Conservation (phyloP, 2,797 vertebrate genomes). For the Siniperca scherzeri region DNA sequence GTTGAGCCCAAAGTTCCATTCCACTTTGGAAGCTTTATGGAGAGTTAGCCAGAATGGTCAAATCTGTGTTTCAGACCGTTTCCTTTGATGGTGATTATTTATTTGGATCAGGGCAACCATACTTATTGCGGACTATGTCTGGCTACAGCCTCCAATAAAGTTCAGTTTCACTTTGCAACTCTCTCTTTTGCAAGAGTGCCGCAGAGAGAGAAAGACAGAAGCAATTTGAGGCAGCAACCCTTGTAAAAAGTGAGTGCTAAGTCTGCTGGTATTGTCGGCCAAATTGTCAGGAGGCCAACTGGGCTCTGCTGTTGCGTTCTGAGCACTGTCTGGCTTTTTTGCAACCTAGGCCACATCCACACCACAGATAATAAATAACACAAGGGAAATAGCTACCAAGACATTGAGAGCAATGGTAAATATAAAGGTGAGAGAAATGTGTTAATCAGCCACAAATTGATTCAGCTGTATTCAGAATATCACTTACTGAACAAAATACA, state of each 20-base stretch:
- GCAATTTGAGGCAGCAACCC: conserved; percentile 80
- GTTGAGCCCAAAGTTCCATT: conserved; percentile 72
- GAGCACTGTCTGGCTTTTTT: conserved; percentile 75
- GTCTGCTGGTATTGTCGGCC: conserved; percentile 83
- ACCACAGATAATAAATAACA: conserved; percentile 37
- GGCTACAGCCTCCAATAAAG: conserved; percentile 78
- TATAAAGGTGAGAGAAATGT: background rate
- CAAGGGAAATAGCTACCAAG: conserved; percentile 11
- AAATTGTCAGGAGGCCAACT: conserved; percentile 86
- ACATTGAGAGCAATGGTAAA: background rate
- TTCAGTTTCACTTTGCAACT: conserved; percentile 81
- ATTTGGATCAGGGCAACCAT: conserved; percentile 78
- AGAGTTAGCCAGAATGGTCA: conserved; percentile 74
- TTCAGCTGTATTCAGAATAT: conserved; percentile 29
- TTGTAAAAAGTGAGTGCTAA: conserved; percentile 86
- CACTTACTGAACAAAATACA: background rate
- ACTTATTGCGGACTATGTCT: conserved; percentile 73
- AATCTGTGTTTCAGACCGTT: conserved; percentile 74
- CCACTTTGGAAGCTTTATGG: conserved; percentile 66
- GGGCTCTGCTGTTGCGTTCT: conserved; percentile 76
- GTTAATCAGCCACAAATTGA: background rate
- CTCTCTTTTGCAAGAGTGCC: conserved; percentile 71
- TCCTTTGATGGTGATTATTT: conserved; percentile 82
- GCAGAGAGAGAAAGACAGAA: conserved; percentile 75
- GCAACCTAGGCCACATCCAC: conserved; percentile 69